Base-by-base conservation (phyloP, 2,888 invertebrate species). In the Apotomis turbidana region DNA sequence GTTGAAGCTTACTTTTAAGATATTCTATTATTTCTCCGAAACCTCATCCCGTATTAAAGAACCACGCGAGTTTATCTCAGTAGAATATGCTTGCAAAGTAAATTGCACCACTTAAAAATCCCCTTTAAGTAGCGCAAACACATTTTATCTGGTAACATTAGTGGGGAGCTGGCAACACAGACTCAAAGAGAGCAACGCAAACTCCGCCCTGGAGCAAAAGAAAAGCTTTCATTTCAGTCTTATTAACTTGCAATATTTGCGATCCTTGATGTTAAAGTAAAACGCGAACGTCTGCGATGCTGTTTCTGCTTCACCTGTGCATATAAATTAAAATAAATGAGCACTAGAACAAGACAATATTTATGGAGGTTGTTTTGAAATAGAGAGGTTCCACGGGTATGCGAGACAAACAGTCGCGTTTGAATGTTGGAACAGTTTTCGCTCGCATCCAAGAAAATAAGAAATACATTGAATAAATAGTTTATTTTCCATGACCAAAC, bases 201-300 rank as follows among this genome's bases (percentile, higher is more conserved):
- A 70, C 52, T 36, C 12, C 15, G 63, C 63, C 52, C 9, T 15
- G 12, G 52, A 54, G 64, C 58, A 44, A 58, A 58, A 70, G 63
- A 63, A 63, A 70, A 52, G 68, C 41, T 59, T 12, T 10, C 64
- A 15, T 70, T 52, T 38, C 38, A 46, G 58, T 44, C 64, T 64
- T 70, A 70, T 70, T 64, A 64, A 64, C 59, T 64, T 58, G 59
- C 59, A 70, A 70, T 70, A 70, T 64, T 70, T 70, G 70, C 70
- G 8, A 54, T 70, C 58, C 54, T n/a, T 41, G 41, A 54, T 57
- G 46, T 51, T 52, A 52, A 59, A 64, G 41, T 41, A 38, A 9
- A 51, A 58, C 9, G 44, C 10, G 13, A 15, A 49, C 49, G 41
- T 63, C 52, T 63, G 63, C 52, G 52, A 54, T 41, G 38, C 52